A percentile compares a stretch with the other conserved stretches of the same genome.
These are phyloP conservation scores for Sebastes itinus DNA, from an alignment of 2,797 vertebrate genomes.

Conservation along the genomic window DNA sequence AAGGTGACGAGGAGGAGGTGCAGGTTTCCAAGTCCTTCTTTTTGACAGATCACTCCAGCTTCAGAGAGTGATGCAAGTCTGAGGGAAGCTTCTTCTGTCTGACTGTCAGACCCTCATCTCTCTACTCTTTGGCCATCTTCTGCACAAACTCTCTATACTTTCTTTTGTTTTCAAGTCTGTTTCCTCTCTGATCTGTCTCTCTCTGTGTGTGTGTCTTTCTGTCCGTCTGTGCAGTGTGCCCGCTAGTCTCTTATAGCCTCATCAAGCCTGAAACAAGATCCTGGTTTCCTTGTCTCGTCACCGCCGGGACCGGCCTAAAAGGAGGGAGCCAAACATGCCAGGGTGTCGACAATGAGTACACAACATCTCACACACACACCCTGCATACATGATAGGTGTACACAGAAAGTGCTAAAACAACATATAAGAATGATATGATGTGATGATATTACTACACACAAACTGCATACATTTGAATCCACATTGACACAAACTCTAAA, in stretches of 20 bases:
- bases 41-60: slow-evolving; percentile 7
- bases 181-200: neutral
- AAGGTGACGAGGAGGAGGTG: slow-evolving; percentile 15
- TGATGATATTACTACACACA: neutral
- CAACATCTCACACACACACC: slow-evolving; percentile 12
- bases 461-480: neutral
- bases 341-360: slow-evolving; percentile 59
- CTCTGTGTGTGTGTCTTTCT: slow-evolving; percentile 28
- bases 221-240: slow-evolving; percentile 42
- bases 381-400: neutral
- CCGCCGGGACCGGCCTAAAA: slow-evolving; percentile 66
- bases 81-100: neutral
- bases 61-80: slow-evolving; percentile 1
- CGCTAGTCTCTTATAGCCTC: slow-evolving; percentile 86
- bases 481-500: neutral
- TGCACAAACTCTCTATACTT: neutral
- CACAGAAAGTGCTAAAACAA: slow-evolving; percentile 9
- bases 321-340: slow-evolving; percentile 74
- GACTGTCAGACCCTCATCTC: neutral
- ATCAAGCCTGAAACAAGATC: slow-evolving; percentile 91
- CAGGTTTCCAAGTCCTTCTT: slow-evolving; percentile 5
- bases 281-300: slow-evolving; percentile 76
- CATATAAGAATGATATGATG: neutral
- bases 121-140: neutral
- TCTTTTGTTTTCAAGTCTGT: neutral